Evolutionary conservation across 2,888 invertebrate species (phyloP), one percentile per base, ranked within the genome.

Genomic region (Amphimallon solstitiale): DNA sequence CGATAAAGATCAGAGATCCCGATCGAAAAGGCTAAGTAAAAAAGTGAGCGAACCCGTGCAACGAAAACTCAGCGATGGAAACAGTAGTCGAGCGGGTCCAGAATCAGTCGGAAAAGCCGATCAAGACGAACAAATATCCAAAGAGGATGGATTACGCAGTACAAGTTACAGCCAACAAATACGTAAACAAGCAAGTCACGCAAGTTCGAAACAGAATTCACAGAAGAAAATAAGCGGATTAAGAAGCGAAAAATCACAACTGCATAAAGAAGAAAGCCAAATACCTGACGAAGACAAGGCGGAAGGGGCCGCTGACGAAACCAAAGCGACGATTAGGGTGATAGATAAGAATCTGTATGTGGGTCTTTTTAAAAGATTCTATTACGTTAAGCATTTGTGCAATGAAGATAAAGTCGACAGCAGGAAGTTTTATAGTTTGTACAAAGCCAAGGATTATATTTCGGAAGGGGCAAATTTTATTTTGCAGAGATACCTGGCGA

Each of bases 401-500:
- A 85, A 84, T 0, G 82, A 84, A 1, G 45, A 59, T 2, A 80
- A 83, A 40, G 76, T 82, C 43, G 81, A 83, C 29, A 84, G 85
- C 67, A 82, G 84, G 51, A 81, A 83, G 65, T 85, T 87, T 72
- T 85, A 88, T 74, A 79, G 84, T 35, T 83, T 86, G 59, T 80
- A 82, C 43, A 82, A 81, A 19, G 82, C 85, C n/a, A 80, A 79
- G 56, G 80, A 85, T 71, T 83, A 88, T 67, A 78, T 89, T 54
- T 83, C 87, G n/a, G 89, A 89, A 82, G 89, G 88, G 34, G 85
- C 87, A 6, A 88, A 86, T 78, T 81, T 90, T 66, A 77, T 89
- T 10, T 77, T 90, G 14, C 80, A 88, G 78, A 83, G 90, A 69
- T 89, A 88, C 75, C 79, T 90, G 34, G 88, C 85, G 1, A 75